A percentile compares a stretch with the other conserved stretches of the same genome.
phyloP scores from a whole-genome alignment of 53 echinoderm and acorn worm genomes.

The Holothuria scabra region DNA sequence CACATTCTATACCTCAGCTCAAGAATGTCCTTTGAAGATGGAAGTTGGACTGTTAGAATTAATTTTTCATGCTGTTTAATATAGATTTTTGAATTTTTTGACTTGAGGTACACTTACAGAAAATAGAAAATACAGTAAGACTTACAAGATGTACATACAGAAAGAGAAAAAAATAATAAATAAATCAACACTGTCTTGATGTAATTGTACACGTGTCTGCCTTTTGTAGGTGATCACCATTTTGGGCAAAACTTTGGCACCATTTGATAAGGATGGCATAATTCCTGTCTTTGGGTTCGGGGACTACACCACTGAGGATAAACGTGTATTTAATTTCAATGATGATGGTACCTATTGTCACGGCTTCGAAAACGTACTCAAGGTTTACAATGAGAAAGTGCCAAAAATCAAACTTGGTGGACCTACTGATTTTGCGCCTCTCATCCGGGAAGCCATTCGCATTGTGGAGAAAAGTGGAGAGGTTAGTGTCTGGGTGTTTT shows the following conservation, averaged over 20 bases:
- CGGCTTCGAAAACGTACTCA: slow-evolving; percentile 84
- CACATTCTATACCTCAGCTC: too few relatives aligned
- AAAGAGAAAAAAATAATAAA: too few relatives aligned
- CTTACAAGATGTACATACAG: too few relatives aligned
- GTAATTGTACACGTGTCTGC: too few relatives aligned
- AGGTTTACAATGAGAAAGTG: slow-evolving; percentile 79
- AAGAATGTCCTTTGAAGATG: too few relatives aligned
- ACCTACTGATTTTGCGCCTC: slow-evolving; percentile 94
- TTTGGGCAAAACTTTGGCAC: slow-evolving; percentile 82
- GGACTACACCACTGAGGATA: slow-evolving; percentile 80
- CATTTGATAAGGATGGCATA: slow-evolving; percentile 95
- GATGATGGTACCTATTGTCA: slow-evolving; percentile 71
- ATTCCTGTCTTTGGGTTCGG: slow-evolving; percentile 94
- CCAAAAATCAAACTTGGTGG: slow-evolving; percentile 76
- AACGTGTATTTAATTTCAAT: slow-evolving; percentile 83
- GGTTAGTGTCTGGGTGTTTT: slow-evolving; percentile 68
- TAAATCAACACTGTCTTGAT: too few relatives aligned
- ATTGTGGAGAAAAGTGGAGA: slow-evolving; percentile 83
- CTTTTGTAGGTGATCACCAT: slow-evolving; percentile 78
- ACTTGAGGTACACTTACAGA: too few relatives aligned
- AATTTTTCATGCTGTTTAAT: too few relatives aligned
- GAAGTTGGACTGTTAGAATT: too few relatives aligned
- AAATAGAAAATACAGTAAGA: too few relatives aligned
- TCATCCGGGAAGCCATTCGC: slow-evolving; percentile 79
- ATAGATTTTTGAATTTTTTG: too few relatives aligned